These are phyloP conservation scores for Brachynemurus nebulosus DNA, from an alignment of 2,888 invertebrate genomes.

Conservation along the genomic window DNA sequence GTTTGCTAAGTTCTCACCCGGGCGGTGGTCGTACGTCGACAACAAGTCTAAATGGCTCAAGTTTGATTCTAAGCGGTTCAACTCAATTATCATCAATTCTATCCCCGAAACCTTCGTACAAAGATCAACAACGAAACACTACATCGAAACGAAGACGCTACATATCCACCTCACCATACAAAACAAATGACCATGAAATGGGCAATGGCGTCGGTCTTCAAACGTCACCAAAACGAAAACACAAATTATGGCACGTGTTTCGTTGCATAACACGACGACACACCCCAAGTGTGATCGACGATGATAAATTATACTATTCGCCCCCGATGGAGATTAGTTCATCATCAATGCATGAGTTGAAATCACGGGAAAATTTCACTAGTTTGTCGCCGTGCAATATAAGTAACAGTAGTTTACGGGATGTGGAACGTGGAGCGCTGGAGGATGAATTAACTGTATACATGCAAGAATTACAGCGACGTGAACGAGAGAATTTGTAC, in stretches of 20 bases:
- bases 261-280: conserved; percentile 19
- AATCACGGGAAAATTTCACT: conserved; percentile 17
- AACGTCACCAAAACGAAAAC: conserved; percentile 5
- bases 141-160: no score
- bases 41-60: no score
- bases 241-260: conserved; percentile 26
- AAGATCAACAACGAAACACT: not conserved
- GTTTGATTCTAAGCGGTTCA: not conserved
- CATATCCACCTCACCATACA: no score
- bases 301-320: conserved; percentile 10
- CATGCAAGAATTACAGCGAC: conserved; percentile 24
- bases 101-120: not conserved
- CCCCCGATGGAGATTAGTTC: conserved; percentile 12
- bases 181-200: not conserved
- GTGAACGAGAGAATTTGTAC: conserved; percentile 9
- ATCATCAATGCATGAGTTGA: conserved; percentile 20
- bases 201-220: not conserved
- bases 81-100: not conserved
- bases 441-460: conserved; percentile 35
- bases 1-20: not conserved
- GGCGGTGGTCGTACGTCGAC: not conserved
- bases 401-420: conserved; percentile 32
- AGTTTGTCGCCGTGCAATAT: conserved; percentile 28
- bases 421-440: conserved; percentile 29
- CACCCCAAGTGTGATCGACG: no score